phyloP scores from a whole-genome alignment of 2,888 invertebrate species.

The Pantelozetes paolii region DNA sequence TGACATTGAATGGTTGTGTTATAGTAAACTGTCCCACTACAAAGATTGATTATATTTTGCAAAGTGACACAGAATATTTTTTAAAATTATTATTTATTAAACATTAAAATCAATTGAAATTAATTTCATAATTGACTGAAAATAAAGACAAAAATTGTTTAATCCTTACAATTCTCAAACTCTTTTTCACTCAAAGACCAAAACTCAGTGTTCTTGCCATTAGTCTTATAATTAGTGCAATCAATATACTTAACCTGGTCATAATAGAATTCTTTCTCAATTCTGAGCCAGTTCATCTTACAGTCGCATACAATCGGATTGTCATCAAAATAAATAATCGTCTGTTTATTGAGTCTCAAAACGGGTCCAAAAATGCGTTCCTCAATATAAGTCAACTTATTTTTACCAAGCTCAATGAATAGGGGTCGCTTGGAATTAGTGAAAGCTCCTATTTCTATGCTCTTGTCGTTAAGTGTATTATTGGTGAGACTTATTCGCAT shows the following conservation, averaged over 20 bases:
- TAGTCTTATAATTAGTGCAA: background rate
- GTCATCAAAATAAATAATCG: conserved; percentile 3
- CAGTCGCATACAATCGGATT: background rate
- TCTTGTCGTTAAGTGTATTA: background rate
- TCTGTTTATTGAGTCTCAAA: background rate
- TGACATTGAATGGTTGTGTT: no score
- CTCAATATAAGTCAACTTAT: conserved; percentile 11
- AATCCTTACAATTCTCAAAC: background rate
- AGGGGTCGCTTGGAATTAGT: conserved; percentile 4
- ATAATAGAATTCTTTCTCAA: background rate
- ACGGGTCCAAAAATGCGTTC: conserved; percentile 19
- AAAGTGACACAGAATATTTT: no score
- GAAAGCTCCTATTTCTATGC: conserved; percentile 13
- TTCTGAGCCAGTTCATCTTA: conserved; percentile 4
- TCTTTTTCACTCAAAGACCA: conserved; percentile 10
- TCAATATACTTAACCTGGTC: background rate
- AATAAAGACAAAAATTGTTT: no score
- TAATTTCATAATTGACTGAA: no score
- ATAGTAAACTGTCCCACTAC: no score
- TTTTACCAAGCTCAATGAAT: background rate
- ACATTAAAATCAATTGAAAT: no score
- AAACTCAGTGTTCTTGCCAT: background rate
- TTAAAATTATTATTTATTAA: no score
- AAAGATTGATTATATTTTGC: no score
- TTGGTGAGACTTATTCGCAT: conserved; percentile 13